Conservation (phyloP, 2,888 invertebrate genomes). For the Tyria jacobaeae region DNA sequence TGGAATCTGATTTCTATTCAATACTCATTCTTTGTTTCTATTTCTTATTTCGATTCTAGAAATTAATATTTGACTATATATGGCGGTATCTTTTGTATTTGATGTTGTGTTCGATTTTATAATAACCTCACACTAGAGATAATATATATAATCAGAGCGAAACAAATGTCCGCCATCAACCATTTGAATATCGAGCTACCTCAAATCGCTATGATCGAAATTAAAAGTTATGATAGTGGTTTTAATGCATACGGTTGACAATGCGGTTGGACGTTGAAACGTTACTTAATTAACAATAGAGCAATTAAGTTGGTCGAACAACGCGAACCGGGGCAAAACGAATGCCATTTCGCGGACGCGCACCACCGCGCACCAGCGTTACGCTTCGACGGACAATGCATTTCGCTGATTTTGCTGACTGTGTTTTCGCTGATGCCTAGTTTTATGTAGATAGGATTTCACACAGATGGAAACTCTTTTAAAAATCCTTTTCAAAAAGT, state of each 20-base stretch:
- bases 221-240: conserved; percentile 67
- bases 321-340: conserved; percentile 75
- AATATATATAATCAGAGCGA: neutral
- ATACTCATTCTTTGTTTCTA: conserved; percentile 17
- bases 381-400: conserved; percentile 76
- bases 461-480: conserved; percentile 29
- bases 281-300: conserved; percentile 86
- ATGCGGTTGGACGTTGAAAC: conserved; percentile 76
- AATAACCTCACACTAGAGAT: neutral
- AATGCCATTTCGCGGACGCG: conserved; percentile 70
- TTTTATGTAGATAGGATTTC: conserved; percentile 47
- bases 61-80: conserved; percentile 8
- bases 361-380: conserved; percentile 58
- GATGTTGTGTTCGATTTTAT: neutral
- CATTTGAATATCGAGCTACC: conserved; percentile 24
- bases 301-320: conserved; percentile 81
- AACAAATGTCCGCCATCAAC: neutral
- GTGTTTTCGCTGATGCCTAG: conserved; percentile 70
- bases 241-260: conserved; percentile 70
- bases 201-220: conserved; percentile 53
- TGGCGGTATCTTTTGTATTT: neutral
- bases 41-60: conserved; percentile 4
- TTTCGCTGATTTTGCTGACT: conserved; percentile 81
- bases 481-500: no score
- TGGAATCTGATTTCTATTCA: conserved; percentile 14